Conservation (phyloP, 2,113 vertebrate species). For the Colius striatus region DNA sequence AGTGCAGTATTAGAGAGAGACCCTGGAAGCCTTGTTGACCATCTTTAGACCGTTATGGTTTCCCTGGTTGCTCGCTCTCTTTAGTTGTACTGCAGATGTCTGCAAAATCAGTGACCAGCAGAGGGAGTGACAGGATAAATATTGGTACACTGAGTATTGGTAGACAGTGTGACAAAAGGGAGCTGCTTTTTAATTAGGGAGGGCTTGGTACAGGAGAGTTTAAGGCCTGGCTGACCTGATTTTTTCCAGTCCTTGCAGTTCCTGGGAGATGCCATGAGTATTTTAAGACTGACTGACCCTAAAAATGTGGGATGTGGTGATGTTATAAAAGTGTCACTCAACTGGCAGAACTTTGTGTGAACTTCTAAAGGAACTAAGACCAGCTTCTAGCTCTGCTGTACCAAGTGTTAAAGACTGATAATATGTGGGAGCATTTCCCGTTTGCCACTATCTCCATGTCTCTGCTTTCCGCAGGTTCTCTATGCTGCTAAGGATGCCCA, state of each 20-base stretch:
- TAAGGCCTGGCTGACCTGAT: background rate
- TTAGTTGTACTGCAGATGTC: background rate
- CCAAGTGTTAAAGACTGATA: background rate
- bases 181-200: background rate
- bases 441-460: background rate
- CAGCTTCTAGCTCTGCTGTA: background rate
- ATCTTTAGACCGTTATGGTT: background rate
- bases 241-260: background rate
- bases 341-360: background rate
- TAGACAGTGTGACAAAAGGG: background rate
- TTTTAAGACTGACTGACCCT: background rate
- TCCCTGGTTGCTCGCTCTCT: background rate
- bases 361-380: background rate
- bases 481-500: slow-evolving; percentile 95
- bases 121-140: slow-evolving; percentile 46
- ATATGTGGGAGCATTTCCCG: background rate
- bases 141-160: background rate
- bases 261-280: background rate
- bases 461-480: slow-evolving; percentile 78
- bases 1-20: background rate
- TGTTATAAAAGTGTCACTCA: background rate
- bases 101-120: background rate
- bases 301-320: background rate
- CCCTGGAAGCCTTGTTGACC: background rate
- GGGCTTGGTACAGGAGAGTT: background rate